These are phyloP conservation scores for Melanotaenia parkinsoni DNA, from an alignment of 2,797 vertebrate species.

Conservation along the genomic window DNA sequence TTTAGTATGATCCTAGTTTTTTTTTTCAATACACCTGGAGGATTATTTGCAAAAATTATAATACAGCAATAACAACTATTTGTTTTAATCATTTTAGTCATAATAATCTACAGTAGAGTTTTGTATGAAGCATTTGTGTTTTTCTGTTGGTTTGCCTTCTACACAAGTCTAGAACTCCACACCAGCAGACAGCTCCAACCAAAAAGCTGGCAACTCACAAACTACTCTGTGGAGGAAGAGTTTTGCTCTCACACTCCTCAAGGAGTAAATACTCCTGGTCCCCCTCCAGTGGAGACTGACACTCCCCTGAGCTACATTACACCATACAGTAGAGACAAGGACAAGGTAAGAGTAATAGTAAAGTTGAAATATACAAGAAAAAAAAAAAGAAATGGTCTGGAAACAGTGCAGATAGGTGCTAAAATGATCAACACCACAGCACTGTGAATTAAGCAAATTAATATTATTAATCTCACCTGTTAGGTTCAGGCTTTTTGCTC, in stretches of 20 bases:
- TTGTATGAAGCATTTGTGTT: constrained; percentile 8
- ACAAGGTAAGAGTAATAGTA: constrained; percentile 43
- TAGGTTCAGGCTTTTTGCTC: constrained; percentile 96
- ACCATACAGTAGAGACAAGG: constrained; percentile 57
- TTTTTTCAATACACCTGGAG: constrained; percentile 1
- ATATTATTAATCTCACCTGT: constrained; percentile 83
- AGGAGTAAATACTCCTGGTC: constrained; percentile 97
- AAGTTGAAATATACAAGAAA: constrained; percentile 42
- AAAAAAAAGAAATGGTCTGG: constrained; percentile 14
- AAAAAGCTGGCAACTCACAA: constrained; percentile 84
- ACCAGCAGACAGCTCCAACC: constrained; percentile 73
- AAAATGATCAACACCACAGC: not conserved
- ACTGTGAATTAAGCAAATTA: not conserved
- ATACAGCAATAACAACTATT: constrained; percentile 5
- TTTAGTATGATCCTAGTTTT: constrained; percentile 8
- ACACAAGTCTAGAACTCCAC: constrained; percentile 59
- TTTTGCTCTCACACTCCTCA: constrained; percentile 99
- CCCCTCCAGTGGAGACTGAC: constrained; percentile 86
- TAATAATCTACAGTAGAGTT: not conserved
- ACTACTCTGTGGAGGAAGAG: constrained; percentile 82
- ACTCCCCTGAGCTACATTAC: constrained; percentile 78
- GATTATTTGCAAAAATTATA: constrained; percentile 14
- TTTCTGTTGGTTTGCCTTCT: constrained; percentile 19
- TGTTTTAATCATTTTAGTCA: not conserved
- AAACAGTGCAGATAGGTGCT: constrained; percentile 17